phyloP scores from a whole-genome alignment of 2,113 vertebrate genomes.

The Asarcornis scutulata region DNA sequence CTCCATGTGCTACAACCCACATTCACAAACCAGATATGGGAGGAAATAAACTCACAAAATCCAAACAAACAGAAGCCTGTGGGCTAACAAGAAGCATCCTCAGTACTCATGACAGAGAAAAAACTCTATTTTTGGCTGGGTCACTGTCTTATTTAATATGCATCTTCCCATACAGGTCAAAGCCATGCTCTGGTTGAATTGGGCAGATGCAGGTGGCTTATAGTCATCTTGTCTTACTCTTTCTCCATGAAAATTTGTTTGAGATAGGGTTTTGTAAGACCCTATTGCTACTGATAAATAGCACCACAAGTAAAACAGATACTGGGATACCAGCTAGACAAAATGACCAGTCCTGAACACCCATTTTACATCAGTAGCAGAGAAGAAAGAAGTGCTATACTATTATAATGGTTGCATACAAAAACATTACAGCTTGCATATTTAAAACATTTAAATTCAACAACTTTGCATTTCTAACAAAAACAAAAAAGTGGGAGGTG shows the following conservation, averaged over 20 bases:
- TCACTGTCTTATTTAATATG: neutral
- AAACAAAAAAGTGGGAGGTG: neutral
- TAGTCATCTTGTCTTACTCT: neutral
- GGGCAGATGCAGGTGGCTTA: neutral
- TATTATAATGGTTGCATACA: neutral
- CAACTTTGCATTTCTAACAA: neutral
- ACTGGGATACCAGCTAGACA: neutral
- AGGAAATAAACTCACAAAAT: neutral
- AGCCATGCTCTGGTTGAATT: neutral
- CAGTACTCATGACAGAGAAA: neutral
- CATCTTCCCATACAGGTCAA: neutral
- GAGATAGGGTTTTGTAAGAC: neutral
- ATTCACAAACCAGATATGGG: neutral
- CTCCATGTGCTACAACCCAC: neutral
- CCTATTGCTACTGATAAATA: neutral
- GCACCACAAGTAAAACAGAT: neutral
- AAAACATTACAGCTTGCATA: neutral
- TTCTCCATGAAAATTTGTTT: neutral
- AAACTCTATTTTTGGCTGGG: neutral
- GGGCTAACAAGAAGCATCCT: neutral
- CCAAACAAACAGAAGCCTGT: rapidly evolving
- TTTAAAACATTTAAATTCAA: neutral
- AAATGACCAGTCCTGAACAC: neutral
- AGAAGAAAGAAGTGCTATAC: neutral
- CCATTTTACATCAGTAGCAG: neutral